Conservation (phyloP, 1,140 invertebrate species). For the Zaprionus africanus region DNA sequence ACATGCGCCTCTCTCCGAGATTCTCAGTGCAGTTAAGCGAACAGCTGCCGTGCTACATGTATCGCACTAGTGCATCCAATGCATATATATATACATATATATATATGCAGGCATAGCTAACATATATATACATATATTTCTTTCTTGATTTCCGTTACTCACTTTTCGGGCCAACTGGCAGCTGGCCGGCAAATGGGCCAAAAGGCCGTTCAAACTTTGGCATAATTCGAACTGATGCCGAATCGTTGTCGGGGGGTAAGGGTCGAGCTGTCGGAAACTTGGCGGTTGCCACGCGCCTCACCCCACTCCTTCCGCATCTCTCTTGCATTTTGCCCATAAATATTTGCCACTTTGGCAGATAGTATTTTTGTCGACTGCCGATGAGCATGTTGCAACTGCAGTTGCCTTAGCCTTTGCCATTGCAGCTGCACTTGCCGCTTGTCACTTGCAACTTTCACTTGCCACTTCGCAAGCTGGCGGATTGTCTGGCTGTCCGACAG, state of each 20-base stretch:
- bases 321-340: slow-evolving; percentile 51
- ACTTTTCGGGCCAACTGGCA: slow-evolving; percentile 13
- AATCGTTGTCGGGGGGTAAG: slow-evolving; percentile 2
- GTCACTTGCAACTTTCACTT: slow-evolving; percentile 37
- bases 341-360: slow-evolving; percentile 61
- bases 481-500: slow-evolving; percentile 17
- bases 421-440: slow-evolving; percentile 22
- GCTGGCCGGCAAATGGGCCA: slow-evolving; percentile 22
- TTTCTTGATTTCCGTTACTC: background rate
- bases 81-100: background rate
- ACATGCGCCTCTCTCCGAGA: no score
- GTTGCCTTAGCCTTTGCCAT: background rate
- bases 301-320: no score
- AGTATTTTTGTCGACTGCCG: slow-evolving; percentile 66
- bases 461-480: slow-evolving; percentile 2
- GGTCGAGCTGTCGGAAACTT: slow-evolving; percentile 18
- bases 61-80: background rate
- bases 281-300: background rate
- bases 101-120: background rate
- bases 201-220: slow-evolving; percentile 41
- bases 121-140: background rate
- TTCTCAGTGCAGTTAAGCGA: no score
- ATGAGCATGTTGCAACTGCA: slow-evolving; percentile 4
- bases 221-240: slow-evolving; percentile 11
- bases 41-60: background rate